Percentiles rank a stretch among this genome's conserved stretches.
These are phyloP conservation scores for Acleris sparsana DNA, from an alignment of 2,888 invertebrate genomes.

Conservation along the genomic window DNA sequence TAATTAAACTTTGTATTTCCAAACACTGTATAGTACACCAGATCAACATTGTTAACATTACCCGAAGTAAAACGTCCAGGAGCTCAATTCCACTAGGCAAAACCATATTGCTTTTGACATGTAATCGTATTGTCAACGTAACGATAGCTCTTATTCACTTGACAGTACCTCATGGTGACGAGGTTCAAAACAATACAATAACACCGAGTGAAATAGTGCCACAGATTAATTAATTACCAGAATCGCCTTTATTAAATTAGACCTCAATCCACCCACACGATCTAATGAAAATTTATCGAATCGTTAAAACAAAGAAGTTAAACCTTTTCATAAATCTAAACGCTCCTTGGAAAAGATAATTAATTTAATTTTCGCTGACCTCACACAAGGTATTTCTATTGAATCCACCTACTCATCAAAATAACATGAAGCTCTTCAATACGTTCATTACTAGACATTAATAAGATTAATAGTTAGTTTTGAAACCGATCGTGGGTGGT, in stretches of 20 bases:
- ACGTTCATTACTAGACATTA: conserved; percentile 29
- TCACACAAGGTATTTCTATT: conserved; percentile 13
- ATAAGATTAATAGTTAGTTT: conserved; percentile 29
- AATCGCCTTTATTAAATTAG: not conserved
- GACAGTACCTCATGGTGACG: no score
- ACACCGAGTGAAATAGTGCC: no score
- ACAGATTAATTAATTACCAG: not conserved
- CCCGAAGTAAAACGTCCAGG: no score
- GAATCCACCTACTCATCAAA: conserved; percentile 17
- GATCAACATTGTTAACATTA: no score
- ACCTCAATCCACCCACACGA: conserved; percentile 5
- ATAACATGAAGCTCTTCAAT: conserved; percentile 19
- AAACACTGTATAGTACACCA: no score
- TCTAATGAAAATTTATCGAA: conserved; percentile 10
- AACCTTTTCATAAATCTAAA: conserved; percentile 10
- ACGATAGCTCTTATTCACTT: no score
- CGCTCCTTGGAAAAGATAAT: conserved; percentile 2
- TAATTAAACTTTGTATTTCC: no score
- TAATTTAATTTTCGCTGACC: conserved; percentile 23
- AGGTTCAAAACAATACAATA: no score
- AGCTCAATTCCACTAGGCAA: no score
- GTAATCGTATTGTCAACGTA: no score
- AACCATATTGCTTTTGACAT: no score
- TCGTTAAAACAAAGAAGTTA: conserved; percentile 16
- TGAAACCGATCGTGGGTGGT: conserved; percentile 19